Percentiles rank a stretch among this genome's conserved stretches.
Conservation (phyloP, 1,140 invertebrate species). For the Pogonus chalceus region DNA sequence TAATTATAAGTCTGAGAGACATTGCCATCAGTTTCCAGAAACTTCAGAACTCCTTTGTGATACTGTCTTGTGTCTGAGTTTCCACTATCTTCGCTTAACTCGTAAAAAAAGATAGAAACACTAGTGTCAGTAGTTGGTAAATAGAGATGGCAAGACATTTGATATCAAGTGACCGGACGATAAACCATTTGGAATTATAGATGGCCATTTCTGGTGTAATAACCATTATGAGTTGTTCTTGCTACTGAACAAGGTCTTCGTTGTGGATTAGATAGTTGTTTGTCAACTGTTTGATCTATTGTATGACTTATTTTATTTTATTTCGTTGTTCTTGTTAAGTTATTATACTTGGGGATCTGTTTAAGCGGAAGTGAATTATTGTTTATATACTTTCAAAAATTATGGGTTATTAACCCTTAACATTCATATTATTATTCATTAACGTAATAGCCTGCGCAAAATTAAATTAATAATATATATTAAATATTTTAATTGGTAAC, state of each 20-base stretch:
- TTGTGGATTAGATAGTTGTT: neutral
- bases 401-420: no score
- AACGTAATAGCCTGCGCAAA: no score
- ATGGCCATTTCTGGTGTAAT: slow-evolving; percentile 7
- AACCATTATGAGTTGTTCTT: slow-evolving; percentile 6
- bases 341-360: no score
- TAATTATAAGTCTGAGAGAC: slow-evolving; percentile 1
- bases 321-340: neutral
- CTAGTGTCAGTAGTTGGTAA: neutral
- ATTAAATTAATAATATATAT: no score
- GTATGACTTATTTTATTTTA: neutral
- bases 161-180: slow-evolving; percentile 1
- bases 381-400: no score
- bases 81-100: neutral
- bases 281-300: neutral
- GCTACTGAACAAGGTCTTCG: neutral
- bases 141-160: neutral
- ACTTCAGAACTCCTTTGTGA: neutral
- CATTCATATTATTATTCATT: no score
- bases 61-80: neutral
- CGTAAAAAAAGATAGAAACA: neutral
- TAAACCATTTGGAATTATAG: slow-evolving; percentile 1
- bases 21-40: neutral
- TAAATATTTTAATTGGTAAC: no score
- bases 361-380: no score